Evolutionary conservation across 1,140 invertebrate species (phyloP), one percentile per base, ranked within the genome.

Genomic region (Apis dorsata): DNA sequence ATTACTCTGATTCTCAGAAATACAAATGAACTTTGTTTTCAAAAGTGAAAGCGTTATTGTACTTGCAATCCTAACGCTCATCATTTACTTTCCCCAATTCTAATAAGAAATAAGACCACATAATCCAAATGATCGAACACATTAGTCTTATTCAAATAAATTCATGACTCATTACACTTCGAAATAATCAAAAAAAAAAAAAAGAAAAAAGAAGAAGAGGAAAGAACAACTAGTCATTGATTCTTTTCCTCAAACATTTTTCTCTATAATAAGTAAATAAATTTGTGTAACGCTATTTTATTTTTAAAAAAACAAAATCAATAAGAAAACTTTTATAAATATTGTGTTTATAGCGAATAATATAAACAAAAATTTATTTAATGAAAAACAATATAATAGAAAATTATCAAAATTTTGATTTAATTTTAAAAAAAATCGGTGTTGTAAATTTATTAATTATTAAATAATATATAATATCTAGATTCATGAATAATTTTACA

Each of bases 11-110:
- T 72, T 57, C 19, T 57, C 53, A 44, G n/a, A 12, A 55, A 59
- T 57, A 53, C 12, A 72, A 55, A 72, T 53, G 55, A 73, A 60
- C 55, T 62, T 62, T 60, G 59, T 62, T 74, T 74, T 17, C 24
- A 73, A 73, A 55, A 21, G 71, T 60, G 55, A 75, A 75, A 75
- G 53, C 24, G 57, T 44, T 60, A 49, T 68, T 68, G 28, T 75
- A 44, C 49, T 49, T 75, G 34, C 21, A 75, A 44, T 49, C 57
- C 71, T 19, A 55, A 55, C 44, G 44, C 9, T 21, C 70, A 34
- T 57, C 70, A 19, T 71, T 55, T 19, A 71, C 70, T 71, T 57
- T 34, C 24, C 3, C 19, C 24, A 24, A 28, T 57, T 72, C 53
- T 57, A 72, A 72, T 72, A 57, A 57, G 53, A 13, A 34, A 57